Evolutionary conservation across 2,888 invertebrate species (phyloP), one percentile per base, ranked within the genome.

Genomic region (Himalopsyche japonica): DNA sequence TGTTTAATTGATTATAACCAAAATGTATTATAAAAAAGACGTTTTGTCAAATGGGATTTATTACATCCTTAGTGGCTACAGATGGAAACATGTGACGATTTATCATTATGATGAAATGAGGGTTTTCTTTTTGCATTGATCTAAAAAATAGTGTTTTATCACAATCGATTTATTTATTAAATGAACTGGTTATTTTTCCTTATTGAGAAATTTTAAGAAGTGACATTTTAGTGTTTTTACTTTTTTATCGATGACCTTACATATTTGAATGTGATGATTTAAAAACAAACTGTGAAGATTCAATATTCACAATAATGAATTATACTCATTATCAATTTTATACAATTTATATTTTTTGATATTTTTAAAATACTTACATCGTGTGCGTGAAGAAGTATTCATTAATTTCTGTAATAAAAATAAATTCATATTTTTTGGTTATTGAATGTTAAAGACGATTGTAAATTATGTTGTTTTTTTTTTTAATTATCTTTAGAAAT

Each of bases 41-140:
- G 32, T 43, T 20, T 77, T 37, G 77, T 70, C 20, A 77, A 77
- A 37, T 77, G 77, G 34, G 77, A 77, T 76, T 37, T 37, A 12
- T 77, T 37, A 77, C 34, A 77, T 37, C 12, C 79, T 43, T 79
- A 79, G n/a, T 79, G 48, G 79, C 79, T 79, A 79, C 48, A 79
- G 79, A 79, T 79, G 79, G 79, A 48, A 79, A 79, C 49, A 79
- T 79, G 79, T 27, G 47, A 48, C n/a, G 37, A 77, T 34, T 20
- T 70, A 70, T 27, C 70, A 70, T 70, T 27, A 5, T 27, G 12
- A 57, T 3, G 15, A 15, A 27, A 70, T 70, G 70, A 15, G 64
- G 20, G 64, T 64, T 70, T 70, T 70, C 8, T 7, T 70, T 70
- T 70, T 70, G 70, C 15, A 70, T 70, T 70, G 70, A 70, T 27